These are phyloP conservation scores for Syngnathus scovelli DNA, from an alignment of 2,113 vertebrate genomes.

Conservation along the genomic window DNA sequence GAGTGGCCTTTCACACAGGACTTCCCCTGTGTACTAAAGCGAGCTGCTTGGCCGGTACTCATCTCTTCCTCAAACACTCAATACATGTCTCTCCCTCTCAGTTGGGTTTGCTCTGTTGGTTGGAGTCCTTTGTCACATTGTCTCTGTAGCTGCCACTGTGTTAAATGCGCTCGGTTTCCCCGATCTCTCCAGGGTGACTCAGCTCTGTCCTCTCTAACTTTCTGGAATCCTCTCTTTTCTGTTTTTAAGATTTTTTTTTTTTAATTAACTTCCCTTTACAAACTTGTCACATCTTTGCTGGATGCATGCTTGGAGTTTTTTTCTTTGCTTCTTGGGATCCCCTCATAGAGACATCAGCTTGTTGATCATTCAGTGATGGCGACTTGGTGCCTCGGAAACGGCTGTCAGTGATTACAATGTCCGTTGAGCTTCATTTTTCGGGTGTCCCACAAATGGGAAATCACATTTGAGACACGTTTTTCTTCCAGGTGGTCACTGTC, in stretches of 20 bases:
- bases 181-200: conserved; percentile 35
- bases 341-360: background rate
- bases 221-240: conserved; percentile 64
- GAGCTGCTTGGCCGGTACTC: conserved; percentile 28
- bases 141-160: conserved; percentile 29
- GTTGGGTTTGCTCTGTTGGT: conserved; percentile 44
- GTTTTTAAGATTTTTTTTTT: conserved; percentile 37
- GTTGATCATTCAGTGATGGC: conserved; percentile 15
- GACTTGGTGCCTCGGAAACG: conserved; percentile 31
- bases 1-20: conserved; percentile 54
- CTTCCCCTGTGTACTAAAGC: conserved; percentile 38
- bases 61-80: conserved; percentile 34
- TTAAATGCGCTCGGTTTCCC: conserved; percentile 18
- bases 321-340: background rate
- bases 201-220: conserved; percentile 28
- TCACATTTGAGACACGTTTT: conserved; percentile 27
- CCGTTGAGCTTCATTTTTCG: conserved; percentile 13
- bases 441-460: conserved; percentile 14
- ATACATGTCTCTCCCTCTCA: conserved; percentile 18
- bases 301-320: conserved; percentile 7
- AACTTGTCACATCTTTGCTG: background rate
- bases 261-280: conserved; percentile 10
- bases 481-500: background rate
- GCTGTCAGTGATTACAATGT: conserved; percentile 35
- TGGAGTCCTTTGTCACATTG: conserved; percentile 38